phyloP scores from a whole-genome alignment of 2,888 invertebrate species.

The Apocheima hispidaria region DNA sequence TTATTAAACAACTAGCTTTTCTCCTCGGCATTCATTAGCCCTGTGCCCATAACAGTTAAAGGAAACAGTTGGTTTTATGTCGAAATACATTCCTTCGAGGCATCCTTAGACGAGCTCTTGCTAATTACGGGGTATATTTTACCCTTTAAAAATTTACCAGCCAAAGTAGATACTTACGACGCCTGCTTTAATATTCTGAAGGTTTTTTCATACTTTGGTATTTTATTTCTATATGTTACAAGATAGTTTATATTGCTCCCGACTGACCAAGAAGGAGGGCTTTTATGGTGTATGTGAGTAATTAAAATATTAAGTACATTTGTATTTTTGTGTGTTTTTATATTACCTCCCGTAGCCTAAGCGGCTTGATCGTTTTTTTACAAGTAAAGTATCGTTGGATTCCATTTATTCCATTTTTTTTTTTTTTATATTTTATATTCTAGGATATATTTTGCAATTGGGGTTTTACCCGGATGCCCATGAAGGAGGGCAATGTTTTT shows the following conservation, averaged over 20 bases:
- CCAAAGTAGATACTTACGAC: slow-evolving; percentile 23
- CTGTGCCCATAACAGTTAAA: slow-evolving; percentile 60
- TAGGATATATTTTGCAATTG: no score
- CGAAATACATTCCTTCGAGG: slow-evolving; percentile 56
- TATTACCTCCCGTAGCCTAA: no score
- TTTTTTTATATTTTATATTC: no score
- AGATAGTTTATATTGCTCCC: not conserved
- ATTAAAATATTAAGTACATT: no score
- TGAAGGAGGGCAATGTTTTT: no score
- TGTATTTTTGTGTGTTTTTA: no score
- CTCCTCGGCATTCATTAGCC: slow-evolving; percentile 44
- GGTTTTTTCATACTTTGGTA: slow-evolving; percentile 6
- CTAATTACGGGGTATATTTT: slow-evolving; percentile 57
- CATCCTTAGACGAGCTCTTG: slow-evolving; percentile 46
- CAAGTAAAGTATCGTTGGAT: no score
- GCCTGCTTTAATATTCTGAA: slow-evolving; percentile 29
- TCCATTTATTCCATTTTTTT: no score
- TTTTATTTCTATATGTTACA: not conserved
- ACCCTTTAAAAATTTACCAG: slow-evolving; percentile 49
- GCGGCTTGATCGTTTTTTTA: no score
- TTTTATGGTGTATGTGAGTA: no score
- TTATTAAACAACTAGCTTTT: not conserved
- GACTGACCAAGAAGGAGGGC: no score
- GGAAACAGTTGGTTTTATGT: slow-evolving; percentile 53
- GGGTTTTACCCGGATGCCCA: no score